Base-by-base conservation (phyloP, 2,888 invertebrate species). In the Drosophila greeni region DNA sequence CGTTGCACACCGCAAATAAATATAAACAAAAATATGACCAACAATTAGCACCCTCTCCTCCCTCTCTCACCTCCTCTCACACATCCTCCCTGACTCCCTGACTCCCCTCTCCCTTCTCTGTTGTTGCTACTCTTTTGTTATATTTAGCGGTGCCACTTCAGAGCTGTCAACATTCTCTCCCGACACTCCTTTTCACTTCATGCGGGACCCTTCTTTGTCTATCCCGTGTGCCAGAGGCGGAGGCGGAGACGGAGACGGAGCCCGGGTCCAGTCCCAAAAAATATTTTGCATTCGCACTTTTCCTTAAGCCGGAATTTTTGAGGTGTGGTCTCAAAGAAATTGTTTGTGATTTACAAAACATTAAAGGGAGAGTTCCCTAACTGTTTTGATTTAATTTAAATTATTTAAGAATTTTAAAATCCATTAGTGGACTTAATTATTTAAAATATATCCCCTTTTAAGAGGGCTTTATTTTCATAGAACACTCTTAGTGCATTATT, bases 11-110 rank as follows among this genome's bases (percentile, higher is more conserved):
- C 45, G 45, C 45, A 47, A 47, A 47, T 47, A 47, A 47, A 47
- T 47, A 47, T 47, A 47, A 47, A 47, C 45, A 47, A 47, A 47
- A 47, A 47, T 47, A 20, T 47, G 45, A 14, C n/a, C 9, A 47
- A 9, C 45, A 47, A 47, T 47, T 31, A 47, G 45, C 45, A 31
- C 31, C 20, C 29, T 3, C 20, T 20, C 20, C 20, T 20, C 20
- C 20, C 29, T 2, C 16, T 11, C 16, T 12, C n/a, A 0, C 26
- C 18, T 29, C 18, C 29, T 4, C 26, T 23, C 3, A 31, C 18
- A 18, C 5, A 18, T 45, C 45, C 45, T 26, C 42, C 14, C 18
- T 12, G 29, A 8, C 29, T 29, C 18, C 43, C 29, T 29, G n/a
- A n/a, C n/a, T n/a, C n/a, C 29, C 29, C n/a, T 4, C 11, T 3